Base-by-base conservation (phyloP, 2,113 vertebrate species). In the Ancistrus triradiatus region DNA sequence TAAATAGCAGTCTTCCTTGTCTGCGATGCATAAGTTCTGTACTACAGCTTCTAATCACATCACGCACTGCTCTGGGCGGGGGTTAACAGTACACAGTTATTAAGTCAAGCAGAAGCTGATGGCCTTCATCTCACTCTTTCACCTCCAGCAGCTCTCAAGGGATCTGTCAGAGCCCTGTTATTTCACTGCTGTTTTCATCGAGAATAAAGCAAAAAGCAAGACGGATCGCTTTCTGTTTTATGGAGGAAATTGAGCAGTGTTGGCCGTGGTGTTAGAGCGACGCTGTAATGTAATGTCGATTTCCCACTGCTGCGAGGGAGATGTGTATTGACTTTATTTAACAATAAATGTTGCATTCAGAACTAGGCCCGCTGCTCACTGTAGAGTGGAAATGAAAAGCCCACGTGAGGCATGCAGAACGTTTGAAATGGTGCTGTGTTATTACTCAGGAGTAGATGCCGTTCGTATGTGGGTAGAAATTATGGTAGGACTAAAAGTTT, bases 231-330 rank as follows among this genome's bases (percentile, higher is more conserved):
- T 52, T 7, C 25, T 17, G 25, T n/a, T 5, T 14, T 13, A 6
- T n/a, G 13, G 13, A 6, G 48, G 48, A n/a, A 27, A 27, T 27
- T 15, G 48, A 21, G 19, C 21, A n/a, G n/a, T n/a, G 14, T 47
- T 13, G 13, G n/a, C 8, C n/a, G 0, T 22, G 5, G 21, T 40
- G 19, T 50, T 62, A 17, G 31, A 8, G 28, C 18, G 10, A 1
- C 2, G n/a, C 47, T 42, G 21, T 42, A 51, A 63, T 51, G 47
- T 40, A 40, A 25, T 50, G 60, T 44, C 38, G 61, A 43, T 52
- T 52, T 43, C 49, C 13, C 37, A 7, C 35, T 3, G 25, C 49
- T 21, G 48, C 8, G 35, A 53, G 49, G 24, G 17, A 14, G 50
- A 63, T 21, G 37, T 40, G 43, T 63, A 52, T 53, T 2, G 61